Base-by-base conservation (phyloP, 2,888 invertebrate species). In the Orchesellides sinensis region DNA sequence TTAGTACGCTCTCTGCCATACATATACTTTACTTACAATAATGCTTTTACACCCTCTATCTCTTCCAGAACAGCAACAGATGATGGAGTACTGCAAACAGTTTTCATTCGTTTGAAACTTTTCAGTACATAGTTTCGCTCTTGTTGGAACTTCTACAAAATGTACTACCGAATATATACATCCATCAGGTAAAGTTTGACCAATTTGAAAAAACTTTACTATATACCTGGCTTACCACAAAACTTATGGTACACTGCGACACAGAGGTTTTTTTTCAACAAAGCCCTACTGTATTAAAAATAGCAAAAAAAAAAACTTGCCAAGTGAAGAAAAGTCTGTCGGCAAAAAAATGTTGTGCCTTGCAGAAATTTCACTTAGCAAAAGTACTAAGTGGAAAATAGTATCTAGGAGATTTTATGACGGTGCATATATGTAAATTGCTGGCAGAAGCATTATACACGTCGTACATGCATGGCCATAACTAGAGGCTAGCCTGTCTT, bases 261-360 rank as follows among this genome's bases (percentile, higher is more conserved):
- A n/a, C n/a, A n/a, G n/a, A n/a, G n/a, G n/a, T n/a, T n/a, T n/a
- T n/a, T n/a, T n/a, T n/a, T n/a, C n/a, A n/a, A n/a, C n/a, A n/a
- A n/a, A n/a, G n/a, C n/a, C n/a, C n/a, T n/a, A n/a, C n/a, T n/a
- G n/a, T n/a, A n/a, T n/a, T n/a, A n/a, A n/a, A n/a, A 61, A 29
- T 61, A 29, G 35, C 61, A 35, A 61, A 17, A n/a, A n/a, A n/a
- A 69, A 54, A 69, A 68, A 68, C 49, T 68, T 68, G 47, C n/a
- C 68, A 66, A 27, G 35, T 52, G 69, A 32, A 27, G 23, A 69
- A 69, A 52, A 45, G 45, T 45, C 65, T 59, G 23, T 14, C 23
- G 27, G 54, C 32, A 54, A 21, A 52, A 69, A 70, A 69, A 70
- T 56, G 25, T 54, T 70, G 70, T 70, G 56, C 17, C 32, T 52